Evolutionary conservation across 2,113 vertebrate species (phyloP).

Genomic region (Lophura nycthemera): DNA sequence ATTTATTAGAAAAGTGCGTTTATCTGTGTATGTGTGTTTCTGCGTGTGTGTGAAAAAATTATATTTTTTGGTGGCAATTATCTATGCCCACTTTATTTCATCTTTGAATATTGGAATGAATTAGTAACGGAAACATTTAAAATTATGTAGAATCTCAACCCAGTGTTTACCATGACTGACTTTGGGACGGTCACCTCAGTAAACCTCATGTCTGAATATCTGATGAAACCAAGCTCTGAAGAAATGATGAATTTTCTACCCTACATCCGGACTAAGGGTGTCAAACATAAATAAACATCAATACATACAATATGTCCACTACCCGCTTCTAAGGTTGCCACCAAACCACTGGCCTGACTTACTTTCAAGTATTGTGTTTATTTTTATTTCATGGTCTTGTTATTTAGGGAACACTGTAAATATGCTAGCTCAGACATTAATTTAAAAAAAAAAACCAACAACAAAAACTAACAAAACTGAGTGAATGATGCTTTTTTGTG

Average conservation of each 20-base stretch:
- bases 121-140: constrained; percentile 9
- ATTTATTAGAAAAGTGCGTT: neutral
- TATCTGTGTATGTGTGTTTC: rapidly evolving
- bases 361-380: constrained; percentile 55
- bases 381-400: constrained; percentile 67
- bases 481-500: neutral
- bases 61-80: neutral
- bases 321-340: constrained; percentile 70
- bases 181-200: constrained; percentile 47
- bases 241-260: constrained; percentile 39
- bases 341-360: constrained; percentile 55
- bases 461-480: neutral
- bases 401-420: constrained; percentile 68
- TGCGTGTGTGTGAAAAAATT: rapidly evolving
- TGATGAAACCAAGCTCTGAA: constrained; percentile 54
- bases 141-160: constrained; percentile 25
- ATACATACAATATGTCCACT: constrained; percentile 40
- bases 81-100: neutral
- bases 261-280: neutral
- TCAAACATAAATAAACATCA: constrained; percentile 64
- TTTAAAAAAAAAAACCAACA: neutral
- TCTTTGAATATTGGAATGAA: constrained; percentile 28
- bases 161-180: constrained; percentile 1
- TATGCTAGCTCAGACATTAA: neutral
- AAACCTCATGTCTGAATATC: constrained; percentile 50